Evolutionary conservation across 2,888 invertebrate species (phyloP).

Genomic region (Meteorus cinctellus): DNA sequence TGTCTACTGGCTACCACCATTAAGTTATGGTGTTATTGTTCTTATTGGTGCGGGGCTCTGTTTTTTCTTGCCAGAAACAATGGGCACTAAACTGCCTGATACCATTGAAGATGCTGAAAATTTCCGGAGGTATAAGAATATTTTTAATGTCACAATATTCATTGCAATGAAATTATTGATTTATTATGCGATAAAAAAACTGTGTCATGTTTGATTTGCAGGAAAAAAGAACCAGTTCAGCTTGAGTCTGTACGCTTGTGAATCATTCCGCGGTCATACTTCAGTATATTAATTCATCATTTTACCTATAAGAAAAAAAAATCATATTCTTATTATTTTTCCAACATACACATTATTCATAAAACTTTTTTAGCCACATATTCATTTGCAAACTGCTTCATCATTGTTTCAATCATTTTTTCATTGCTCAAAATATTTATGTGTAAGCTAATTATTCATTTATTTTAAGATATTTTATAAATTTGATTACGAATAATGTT

Average conservation of each 20-base stretch:
- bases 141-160: background rate
- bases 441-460: background rate
- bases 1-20: slow-evolving; percentile 69
- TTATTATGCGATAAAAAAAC: slow-evolving; percentile 12
- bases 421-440: background rate
- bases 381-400: background rate
- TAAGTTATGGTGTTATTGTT: slow-evolving; percentile 74
- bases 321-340: background rate
- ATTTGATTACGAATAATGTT: background rate
- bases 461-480: background rate
- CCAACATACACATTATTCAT: background rate
- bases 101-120: slow-evolving; percentile 75
- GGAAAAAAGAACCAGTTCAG: background rate
- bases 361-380: background rate
- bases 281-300: slow-evolving; percentile 27
- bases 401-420: background rate
- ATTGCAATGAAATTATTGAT: background rate
- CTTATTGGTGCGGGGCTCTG: slow-evolving; percentile 73
- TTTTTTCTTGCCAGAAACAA: slow-evolving; percentile 75
- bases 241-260: slow-evolving; percentile 3
- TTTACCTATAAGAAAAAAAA: slow-evolving; percentile 29
- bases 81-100: slow-evolving; percentile 74
- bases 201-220: background rate
- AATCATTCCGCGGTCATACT: slow-evolving; percentile 8
- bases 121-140: slow-evolving; percentile 69